phyloP scores from a whole-genome alignment of 2,797 vertebrate genomes.

The Lacerta agilis region DNA sequence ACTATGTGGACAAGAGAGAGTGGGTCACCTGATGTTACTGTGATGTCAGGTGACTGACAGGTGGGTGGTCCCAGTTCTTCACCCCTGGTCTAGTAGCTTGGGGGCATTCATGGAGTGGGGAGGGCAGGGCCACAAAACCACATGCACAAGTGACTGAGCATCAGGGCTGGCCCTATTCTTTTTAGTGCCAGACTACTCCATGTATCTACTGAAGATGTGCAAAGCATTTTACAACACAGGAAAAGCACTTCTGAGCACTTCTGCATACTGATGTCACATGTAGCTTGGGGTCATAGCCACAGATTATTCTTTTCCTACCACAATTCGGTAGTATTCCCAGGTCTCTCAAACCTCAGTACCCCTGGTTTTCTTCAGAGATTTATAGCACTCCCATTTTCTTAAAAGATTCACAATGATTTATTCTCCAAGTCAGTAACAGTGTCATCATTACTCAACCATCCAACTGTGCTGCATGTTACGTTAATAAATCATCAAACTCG shows the following conservation, averaged over 20 bases:
- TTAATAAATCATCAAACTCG: slow-evolving; percentile 69
- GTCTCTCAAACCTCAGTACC: slow-evolving; percentile 11
- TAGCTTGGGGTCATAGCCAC: neutral
- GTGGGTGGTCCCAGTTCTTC: neutral
- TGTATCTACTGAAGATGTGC: neutral
- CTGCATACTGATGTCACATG: neutral
- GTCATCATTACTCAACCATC: slow-evolving; percentile 60
- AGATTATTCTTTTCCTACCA: neutral
- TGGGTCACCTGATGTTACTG: too few species aligned
- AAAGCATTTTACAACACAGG: neutral
- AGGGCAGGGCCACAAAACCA: too few species aligned
- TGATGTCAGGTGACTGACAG: too few species aligned
- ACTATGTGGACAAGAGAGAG: too few species aligned
- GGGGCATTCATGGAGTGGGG: neutral
- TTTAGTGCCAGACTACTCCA: neutral
- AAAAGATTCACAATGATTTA: slow-evolving; percentile 61
- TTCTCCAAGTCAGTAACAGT: slow-evolving; percentile 62
- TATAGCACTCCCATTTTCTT: slow-evolving; percentile 40
- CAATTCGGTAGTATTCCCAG: slow-evolving; percentile 26
- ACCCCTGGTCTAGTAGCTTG: neutral
- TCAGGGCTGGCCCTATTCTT: neutral
- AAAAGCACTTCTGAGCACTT: neutral
- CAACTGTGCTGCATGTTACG: slow-evolving; percentile 50
- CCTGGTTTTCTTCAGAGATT: slow-evolving; percentile 35
- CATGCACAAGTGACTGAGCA: neutral